Evolutionary conservation across 2,888 invertebrate genomes (phyloP), one percentile per base, ranked within the genome.

Genomic region (Ophioninae sp.): DNA sequence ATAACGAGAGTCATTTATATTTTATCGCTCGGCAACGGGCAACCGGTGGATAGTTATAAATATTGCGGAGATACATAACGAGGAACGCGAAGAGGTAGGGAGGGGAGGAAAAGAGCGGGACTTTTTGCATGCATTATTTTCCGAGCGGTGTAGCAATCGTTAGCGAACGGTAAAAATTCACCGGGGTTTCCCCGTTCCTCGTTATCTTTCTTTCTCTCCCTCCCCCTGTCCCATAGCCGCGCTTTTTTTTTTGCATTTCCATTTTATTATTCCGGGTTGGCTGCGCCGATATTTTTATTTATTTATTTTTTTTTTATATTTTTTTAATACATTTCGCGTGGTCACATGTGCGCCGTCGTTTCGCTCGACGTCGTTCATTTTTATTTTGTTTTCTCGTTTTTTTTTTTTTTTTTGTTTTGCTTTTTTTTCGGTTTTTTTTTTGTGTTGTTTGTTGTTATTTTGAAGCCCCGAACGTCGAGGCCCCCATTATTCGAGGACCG

Each of bases 1-100:
- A 82, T 82, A 82, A 82, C 79, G 82, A 79, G 82, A 79, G 75
- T 79, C 82, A 82, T 82, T 82, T 82, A 82, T 82, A 82, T 82
- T 82, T 82, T 82, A 79, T 82, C 82, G 71, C 79, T 79, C 59
- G 75, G 56, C 58, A 79, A 79, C 79, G 58, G 79, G 69, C 79
- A 56, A 73, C 72, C 79, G 72, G 71, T 22, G 75, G 79, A 72
- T 82, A 79, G 82, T 82, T 82, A 82, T 82, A 82, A 82, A 82
- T 82, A 82, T 82, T 75, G 79, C 51, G n/a, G 67, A 30, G n/a
- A 72, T 58, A 68, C 68, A 68, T 69, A 78, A 74, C 77, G 81
- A 68, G 78, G 63, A 81, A 17, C 61, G 77, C 51, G 68, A 44
- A 64, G 69, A n/a, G 37, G 69, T 22, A 44, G 69, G 23, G 59